These are phyloP conservation scores for Stegodyphus mimosarum DNA, from an alignment of 1,140 invertebrate genomes.

Conservation along the genomic window DNA sequence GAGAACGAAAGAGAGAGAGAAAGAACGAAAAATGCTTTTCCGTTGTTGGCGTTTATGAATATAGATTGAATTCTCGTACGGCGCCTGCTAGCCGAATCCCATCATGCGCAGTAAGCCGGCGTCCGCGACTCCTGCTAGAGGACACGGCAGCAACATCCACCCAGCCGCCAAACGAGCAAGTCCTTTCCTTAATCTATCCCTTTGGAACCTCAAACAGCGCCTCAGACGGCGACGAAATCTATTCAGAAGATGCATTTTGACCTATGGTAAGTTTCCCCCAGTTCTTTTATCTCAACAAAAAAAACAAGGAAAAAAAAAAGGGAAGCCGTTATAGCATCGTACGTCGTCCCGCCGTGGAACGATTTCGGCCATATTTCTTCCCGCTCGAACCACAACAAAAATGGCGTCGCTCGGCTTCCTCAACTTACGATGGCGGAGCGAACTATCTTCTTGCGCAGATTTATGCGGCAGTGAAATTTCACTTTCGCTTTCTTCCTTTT, in stretches of 20 bases:
- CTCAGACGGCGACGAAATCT: neutral
- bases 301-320: neutral
- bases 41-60: constrained; percentile 55
- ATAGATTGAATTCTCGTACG: constrained; percentile 46
- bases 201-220: neutral
- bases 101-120: constrained; percentile 32
- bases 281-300: neutral
- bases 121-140: neutral
- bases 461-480: neutral
- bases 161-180: too few species aligned
- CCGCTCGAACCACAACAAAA: constrained; percentile 33
- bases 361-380: neutral
- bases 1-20: neutral
- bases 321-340: neutral
- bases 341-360: neutral
- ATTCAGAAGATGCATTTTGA: neutral
- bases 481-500: neutral
- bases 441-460: neutral
- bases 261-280: neutral
- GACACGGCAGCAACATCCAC: neutral
- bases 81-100: constrained; percentile 14
- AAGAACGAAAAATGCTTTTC: constrained; percentile 43
- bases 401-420: constrained; percentile 54
- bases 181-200: neutral
- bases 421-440: constrained; percentile 2